Evolutionary conservation across 2,113 vertebrate genomes (phyloP), one percentile per base, ranked within the genome.

Genomic region (Engraulis encrasicolus): DNA sequence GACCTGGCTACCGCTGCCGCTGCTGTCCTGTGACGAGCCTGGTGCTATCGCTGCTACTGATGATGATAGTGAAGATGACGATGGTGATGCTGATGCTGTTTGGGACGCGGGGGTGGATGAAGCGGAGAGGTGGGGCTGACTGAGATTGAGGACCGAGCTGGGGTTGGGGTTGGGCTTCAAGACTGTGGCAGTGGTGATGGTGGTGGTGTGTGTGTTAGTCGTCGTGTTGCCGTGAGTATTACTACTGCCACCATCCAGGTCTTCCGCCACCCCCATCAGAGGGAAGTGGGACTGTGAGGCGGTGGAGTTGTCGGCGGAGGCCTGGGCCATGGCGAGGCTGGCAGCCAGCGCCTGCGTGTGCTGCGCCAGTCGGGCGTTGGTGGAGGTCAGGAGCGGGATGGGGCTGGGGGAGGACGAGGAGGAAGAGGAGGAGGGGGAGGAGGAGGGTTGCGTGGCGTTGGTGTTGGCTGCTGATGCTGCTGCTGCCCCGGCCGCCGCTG

Each of bases 1-100:
- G 74, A 93, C 87, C 50, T 90, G 91, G 81, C 85, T 78, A 79
- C 79, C 82, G 83, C 90, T 27, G 50, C 90, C 91, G 80, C 79
- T 83, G 83, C 90, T 27, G 50, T 91, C 91, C 81, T 85, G 78
- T 27, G 81, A 54, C 0, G 82, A 27, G 77, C 87, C 84, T 15
- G 11, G 11, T 31, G 66, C 23, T 45, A 9, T 9, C 9, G 40
- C 40, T 45, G 40, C 40, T 45, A 9, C 40, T 45, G 40, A n/a
- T n/a, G n/a, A n/a, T n/a, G n/a, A n/a, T n/a, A n/a, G n/a, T n/a
- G n/a, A n/a, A n/a, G n/a, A n/a, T n/a, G n/a, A n/a, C n/a, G n/a
- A n/a, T n/a, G n/a, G n/a, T n/a, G n/a, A n/a, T n/a, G n/a, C n/a
- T n/a, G n/a, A n/a, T n/a, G n/a, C n/a, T n/a, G n/a, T n/a, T n/a